Conservation (phyloP, 2,113 vertebrate species). For the Mormoops blainvillei region DNA sequence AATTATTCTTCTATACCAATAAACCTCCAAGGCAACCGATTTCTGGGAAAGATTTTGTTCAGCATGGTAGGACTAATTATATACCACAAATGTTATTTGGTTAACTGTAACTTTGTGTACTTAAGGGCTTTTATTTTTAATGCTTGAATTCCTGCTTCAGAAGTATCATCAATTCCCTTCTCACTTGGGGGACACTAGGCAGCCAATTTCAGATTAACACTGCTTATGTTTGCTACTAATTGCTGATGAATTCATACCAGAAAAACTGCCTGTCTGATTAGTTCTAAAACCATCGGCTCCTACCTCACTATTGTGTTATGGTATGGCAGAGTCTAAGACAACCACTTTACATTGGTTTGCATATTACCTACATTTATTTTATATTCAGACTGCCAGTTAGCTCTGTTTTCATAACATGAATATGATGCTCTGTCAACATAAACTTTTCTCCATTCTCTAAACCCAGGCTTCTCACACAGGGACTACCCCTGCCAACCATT, state of each 20-base stretch:
- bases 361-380: background rate
- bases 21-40: background rate
- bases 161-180: background rate
- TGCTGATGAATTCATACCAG: background rate
- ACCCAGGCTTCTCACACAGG: background rate
- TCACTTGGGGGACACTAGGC: background rate
- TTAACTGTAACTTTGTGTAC: background rate
- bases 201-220: background rate
- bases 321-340: background rate
- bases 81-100: background rate
- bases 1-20: background rate
- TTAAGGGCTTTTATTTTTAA: background rate
- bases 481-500: accelerated
- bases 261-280: background rate
- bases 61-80: background rate
- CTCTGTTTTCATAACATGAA: background rate
- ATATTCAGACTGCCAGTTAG: background rate
- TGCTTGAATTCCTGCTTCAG: background rate
- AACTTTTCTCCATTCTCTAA: background rate
- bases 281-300: background rate
- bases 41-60: background rate
- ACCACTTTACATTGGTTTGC: background rate
- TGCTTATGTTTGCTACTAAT: background rate
- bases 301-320: background rate
- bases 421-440: background rate